Evolutionary conservation across 2,113 vertebrate species (phyloP), one percentile per base, ranked within the genome.

Genomic region (Marmota monax): DNA sequence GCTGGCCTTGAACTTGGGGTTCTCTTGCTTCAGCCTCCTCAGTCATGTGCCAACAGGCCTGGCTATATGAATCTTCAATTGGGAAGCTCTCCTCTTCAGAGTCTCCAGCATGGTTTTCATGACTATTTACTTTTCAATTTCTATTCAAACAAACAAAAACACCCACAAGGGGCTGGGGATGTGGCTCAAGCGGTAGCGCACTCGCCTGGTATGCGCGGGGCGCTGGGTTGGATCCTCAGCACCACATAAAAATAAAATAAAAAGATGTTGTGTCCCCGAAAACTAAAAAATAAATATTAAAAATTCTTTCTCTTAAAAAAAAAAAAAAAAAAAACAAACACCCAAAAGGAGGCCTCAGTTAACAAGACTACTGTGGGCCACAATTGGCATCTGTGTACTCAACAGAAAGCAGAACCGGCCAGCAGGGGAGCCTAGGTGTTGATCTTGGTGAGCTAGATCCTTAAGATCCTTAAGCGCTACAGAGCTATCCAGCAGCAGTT

Each of bases 91-190:
- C 84, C 34, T 96, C 39, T 27, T 16, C 37, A 92, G 63, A 96
- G 42, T 34, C 17, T 58, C 14, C 8, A 93, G 61, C 7, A 18
- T 27, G 86, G 42, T 42, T 85, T 74, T 34, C 17, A 70, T 73
- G 29, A 92, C 51, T 95, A 39, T 88, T 90, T 90, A 69, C 63
- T 80, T 95, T 73, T 73, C 83, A 32, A 48, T 74, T 94, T 92
- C 72, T 56, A 51, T 70, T 85, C 27, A 92, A 82, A 95, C 53
- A 92, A 82, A 95, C 45, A 20, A 74, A 78, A 92, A 84, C 13
- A 39, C 14, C 45, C 56, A 78, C 10, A 27, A 72, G 42, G 42
- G 42, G 42, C 42, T 45, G 42, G 42, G 42, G 42, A 45, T 45
- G 42, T 45, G 42, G 42, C 42, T 45, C 42, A 7, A 45, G 42